Base-by-base conservation (phyloP, 2,113 vertebrate genomes). In the Boleophthalmus pectinirostris region DNA sequence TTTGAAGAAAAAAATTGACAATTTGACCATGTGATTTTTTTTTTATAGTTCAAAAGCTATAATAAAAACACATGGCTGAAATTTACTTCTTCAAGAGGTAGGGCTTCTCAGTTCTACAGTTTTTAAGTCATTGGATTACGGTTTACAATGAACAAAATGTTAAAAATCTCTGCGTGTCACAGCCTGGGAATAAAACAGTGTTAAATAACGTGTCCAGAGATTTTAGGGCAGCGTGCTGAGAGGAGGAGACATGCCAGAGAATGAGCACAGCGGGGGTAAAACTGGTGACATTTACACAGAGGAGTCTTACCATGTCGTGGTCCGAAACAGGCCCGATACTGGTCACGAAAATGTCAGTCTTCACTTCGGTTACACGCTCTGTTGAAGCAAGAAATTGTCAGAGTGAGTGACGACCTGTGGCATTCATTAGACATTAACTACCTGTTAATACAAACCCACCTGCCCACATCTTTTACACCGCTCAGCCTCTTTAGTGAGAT, bases 311-410 rank as follows among this genome's bases (percentile, higher is more conserved):
- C 98, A 99, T 99, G 84, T 99, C 98, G 56, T 98, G 97, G 92
- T 99, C 97, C 69, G 98, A 99, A 87, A 99, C 98, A 0, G 98
- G 98, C 77, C 98, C 98, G 63, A 99, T 98, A 78, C 98, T 99
- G 88, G 98, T 99, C 92, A 99, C 98, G 61, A 99, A 99, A 94
- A 99, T 99, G 93, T 99, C 97, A 80, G 98, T 99, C 95, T 98
- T 98, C 93, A 99, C 98, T 94, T 97, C 97, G n/a, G 98, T 99
- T 95, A 99, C 96, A 90, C 97, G 97, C 96, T 99, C 98, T 99
- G 95, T 92, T 95, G 96, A 94, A 96, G 94, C 94, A 97, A 91
- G 92, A 97, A 95, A 97, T 96, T 93, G 92, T 86, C 90, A 95
- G 84, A 94, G 93, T 97, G 91, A 96, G 92, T 93, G 87, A 90